These are phyloP conservation scores for Eulemur coronatus DNA, from an alignment of 2,797 vertebrate genomes.

Conservation along the genomic window DNA sequence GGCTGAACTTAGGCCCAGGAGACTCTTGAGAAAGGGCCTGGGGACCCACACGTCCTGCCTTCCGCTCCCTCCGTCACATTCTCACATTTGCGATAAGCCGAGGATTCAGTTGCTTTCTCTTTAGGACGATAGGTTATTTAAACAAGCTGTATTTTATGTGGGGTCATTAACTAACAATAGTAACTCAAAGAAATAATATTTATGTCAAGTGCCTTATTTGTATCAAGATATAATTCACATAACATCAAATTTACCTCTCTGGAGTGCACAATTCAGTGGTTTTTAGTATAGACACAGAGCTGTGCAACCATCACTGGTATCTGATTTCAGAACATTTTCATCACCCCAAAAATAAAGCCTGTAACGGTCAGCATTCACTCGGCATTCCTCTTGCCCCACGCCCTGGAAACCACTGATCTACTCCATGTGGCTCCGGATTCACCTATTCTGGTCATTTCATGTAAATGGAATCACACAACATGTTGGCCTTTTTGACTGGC, in stretches of 20 bases:
- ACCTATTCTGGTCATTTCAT: not conserved
- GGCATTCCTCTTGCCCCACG: rapidly evolving
- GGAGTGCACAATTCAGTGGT: not conserved
- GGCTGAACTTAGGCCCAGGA: not conserved
- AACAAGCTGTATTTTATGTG: not conserved
- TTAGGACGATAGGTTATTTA: not conserved
- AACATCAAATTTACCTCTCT: not conserved
- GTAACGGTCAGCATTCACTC: not conserved
- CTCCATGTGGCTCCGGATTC: not conserved
- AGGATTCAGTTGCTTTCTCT: not conserved
- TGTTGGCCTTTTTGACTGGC: not conserved
- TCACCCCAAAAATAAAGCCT: not conserved
- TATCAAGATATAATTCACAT: not conserved
- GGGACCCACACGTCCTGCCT: no score
- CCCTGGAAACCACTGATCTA: not conserved
- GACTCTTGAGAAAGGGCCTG: not conserved
- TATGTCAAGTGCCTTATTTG: not conserved
- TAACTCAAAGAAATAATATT: not conserved
- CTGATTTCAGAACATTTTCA: not conserved
- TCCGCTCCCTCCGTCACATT: no score
- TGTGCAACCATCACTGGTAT: no score
- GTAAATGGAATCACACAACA: no score
- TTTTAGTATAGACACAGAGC: not conserved
- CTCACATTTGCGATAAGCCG: not conserved
- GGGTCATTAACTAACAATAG: not conserved